Evolutionary conservation across 2,797 vertebrate species (phyloP), one percentile per base, ranked within the genome.

Genomic region (Nothura maculosa): DNA sequence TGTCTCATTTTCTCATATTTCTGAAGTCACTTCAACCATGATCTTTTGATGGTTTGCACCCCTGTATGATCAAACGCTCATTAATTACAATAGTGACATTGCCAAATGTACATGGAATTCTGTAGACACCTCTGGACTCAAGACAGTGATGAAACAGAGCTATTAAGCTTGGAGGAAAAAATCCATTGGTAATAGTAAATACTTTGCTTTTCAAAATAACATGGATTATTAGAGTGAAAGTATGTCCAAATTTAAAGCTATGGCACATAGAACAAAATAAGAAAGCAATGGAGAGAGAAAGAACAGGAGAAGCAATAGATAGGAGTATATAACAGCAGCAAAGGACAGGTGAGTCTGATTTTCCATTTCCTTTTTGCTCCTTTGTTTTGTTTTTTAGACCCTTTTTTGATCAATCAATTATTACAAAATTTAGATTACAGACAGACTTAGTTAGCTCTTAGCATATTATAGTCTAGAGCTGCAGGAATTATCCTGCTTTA

Each of bases 261-360:
- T 94, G 94, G 73, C 54, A 48, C 73, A 92, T 32, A 90, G 55
- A 30, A 92, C 88, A 92, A 92, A 57, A 87, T 38, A 64, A 88
- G 76, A 75, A 34, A 69, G 43, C 63, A 81, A 21, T 4, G 15
- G 60, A 81, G 61, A 88, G 27, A 89, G 93, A 73, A 48, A 89
- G 93, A 73, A 48, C 85, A 89, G 74, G 67, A 92, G 91, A 94
- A 90, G 85, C 92, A 84, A 72, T 91, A 88, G 86, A 81, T 94
- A 75, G 79, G 48, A 85, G 43, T 79, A 19, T 94, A 2, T 62
- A 68, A 82, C 78, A 78, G 90, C 81, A 82, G 78, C 76, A 45
- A 78, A 95, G 62, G 48, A 85, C 90, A 92, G 93, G 92, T 94
- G 84, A 96, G 87, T 94, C 48, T 28, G 89, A 81, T 40, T 90